Base-by-base conservation (phyloP, 37 sponge, comb jelly and placozoan species). In the Aplysina aerophoba region DNA sequence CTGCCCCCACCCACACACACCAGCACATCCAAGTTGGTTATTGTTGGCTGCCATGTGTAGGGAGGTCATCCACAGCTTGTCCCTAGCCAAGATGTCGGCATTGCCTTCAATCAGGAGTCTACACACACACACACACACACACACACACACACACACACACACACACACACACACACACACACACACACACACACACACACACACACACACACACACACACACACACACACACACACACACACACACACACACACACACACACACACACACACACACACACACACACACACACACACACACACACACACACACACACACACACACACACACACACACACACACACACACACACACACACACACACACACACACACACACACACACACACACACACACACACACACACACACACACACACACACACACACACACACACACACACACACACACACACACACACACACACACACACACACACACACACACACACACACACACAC, bases 51-150 rank as follows among this genome's bases (percentile, higher is more conserved):
- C 97, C 74, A 94, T 58, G 75, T 96, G 97, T 19, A 96, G 84
- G 20, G 97, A 95, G 8, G 93, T 90, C 91, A 91, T 90, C 97
- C 97, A 96, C 72, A 90, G 89, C 89, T 92, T 94, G 73, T 96
- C 97, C 20, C 97, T 56, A 20, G 97, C 95, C 79, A 88, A 86
- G 31, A 92, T 81, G 57, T 95, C 96, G 55, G 93, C 96, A 34
- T 88, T 73, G 56, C 88, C 73, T 27, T 93, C 83, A 22, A 95
- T 39, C 53, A 95, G 68, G 73, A 92, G 92, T 73, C 78, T 86
- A n/a, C n/a, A n/a, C n/a, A n/a, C n/a, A n/a, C n/a, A n/a, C 17
- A 58, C 15, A 19, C 19, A 58, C 59, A 58, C 17, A 58, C 15
- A 58, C 15, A 19, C 19, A 15, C 19, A 19, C 59, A 19, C 59